A percentile compares a stretch with the other conserved stretches of the same genome.
These are phyloP conservation scores for Macrophya alboannulata DNA, from an alignment of 2,888 invertebrate genomes.

Conservation along the genomic window DNA sequence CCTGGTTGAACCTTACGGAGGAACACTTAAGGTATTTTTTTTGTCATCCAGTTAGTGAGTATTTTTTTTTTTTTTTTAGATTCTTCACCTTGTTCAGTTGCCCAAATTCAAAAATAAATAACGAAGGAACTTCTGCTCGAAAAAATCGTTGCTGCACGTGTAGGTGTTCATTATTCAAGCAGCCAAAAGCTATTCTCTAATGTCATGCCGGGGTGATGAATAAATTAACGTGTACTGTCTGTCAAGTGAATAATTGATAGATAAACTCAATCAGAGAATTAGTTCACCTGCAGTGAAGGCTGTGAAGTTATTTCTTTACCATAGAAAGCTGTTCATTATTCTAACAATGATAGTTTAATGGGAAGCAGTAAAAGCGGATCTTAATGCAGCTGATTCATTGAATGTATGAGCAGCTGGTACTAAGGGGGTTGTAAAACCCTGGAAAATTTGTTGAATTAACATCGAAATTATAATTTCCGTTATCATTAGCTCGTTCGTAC, in stretches of 20 bases:
- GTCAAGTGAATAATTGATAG: background rate
- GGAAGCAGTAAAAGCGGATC: background rate
- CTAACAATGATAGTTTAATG: background rate
- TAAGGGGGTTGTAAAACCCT: background rate
- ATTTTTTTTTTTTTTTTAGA: background rate
- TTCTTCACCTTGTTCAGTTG: background rate
- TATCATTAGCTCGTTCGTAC: background rate
- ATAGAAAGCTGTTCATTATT: background rate
- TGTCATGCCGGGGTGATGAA: background rate
- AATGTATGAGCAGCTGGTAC: background rate
- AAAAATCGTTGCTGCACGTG: background rate
- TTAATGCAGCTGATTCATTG: background rate
- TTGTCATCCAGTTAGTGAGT: background rate
- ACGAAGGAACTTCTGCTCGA: background rate
- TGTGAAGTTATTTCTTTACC: background rate
- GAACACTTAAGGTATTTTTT: constrained; percentile 81
- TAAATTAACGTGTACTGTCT: background rate
- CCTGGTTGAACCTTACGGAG: constrained; percentile 82
- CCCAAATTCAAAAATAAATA: background rate
- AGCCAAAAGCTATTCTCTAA: background rate
- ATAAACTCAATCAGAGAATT: background rate
- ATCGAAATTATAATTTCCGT: background rate
- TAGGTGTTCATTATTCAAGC: background rate
- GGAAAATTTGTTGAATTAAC: background rate
- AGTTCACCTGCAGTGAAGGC: background rate